Percentiles rank a stretch among this genome's conserved stretches.
These are phyloP conservation scores for Argya squamiceps DNA, from an alignment of 2,797 vertebrate species.

Conservation along the genomic window DNA sequence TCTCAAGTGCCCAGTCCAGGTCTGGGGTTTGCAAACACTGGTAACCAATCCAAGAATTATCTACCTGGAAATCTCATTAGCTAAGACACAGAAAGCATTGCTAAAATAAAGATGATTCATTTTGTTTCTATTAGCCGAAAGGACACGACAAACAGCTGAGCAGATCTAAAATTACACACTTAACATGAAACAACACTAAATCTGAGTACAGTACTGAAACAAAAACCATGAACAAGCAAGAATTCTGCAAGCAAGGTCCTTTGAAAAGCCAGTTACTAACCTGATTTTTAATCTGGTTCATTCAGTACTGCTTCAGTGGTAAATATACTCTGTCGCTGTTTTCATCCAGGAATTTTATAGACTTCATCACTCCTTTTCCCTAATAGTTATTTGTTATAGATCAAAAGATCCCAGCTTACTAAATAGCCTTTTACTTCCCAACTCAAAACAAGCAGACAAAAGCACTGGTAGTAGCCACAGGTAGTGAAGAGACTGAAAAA, in stretches of 20 bases:
- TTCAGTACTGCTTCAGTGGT: neutral
- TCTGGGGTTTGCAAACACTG: neutral
- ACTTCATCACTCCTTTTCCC: neutral
- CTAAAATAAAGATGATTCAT: neutral
- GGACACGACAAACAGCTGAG: neutral
- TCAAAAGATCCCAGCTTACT: neutral
- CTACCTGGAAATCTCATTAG: neutral
- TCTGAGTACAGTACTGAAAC: neutral
- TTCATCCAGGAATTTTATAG: neutral
- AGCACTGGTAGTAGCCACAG: neutral
- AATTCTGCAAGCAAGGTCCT: neutral
- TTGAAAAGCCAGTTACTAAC: neutral
- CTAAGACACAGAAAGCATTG: neutral
- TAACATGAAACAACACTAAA: neutral
- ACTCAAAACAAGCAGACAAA: neutral
- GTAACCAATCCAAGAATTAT: neutral
- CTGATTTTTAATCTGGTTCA: neutral
- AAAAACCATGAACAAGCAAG: neutral
- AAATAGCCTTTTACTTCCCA: neutral
- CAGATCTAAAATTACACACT: neutral
- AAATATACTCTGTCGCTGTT: neutral
- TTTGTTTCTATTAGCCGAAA: neutral
- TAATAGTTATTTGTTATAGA: neutral
- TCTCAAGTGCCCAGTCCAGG: neutral
- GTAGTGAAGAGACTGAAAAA: neutral